Evolutionary conservation across 53 echinoderm and acorn worm species (phyloP).

Genomic region (Glandiceps talaboti): DNA sequence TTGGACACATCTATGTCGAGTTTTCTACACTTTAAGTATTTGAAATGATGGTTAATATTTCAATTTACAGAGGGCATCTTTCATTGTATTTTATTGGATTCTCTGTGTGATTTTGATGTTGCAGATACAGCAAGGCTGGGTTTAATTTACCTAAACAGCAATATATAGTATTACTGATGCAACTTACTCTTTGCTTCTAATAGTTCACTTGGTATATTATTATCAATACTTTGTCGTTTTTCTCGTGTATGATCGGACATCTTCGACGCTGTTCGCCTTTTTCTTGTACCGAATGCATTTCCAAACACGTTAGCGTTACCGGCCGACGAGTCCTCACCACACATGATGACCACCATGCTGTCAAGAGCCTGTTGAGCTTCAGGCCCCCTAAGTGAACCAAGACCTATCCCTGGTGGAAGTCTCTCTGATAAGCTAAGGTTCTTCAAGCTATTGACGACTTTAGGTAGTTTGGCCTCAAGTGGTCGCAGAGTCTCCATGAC

Average conservation of each 20-base stretch:
- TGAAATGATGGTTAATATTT: too few species aligned
- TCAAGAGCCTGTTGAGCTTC: neutral
- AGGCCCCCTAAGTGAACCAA: neutral
- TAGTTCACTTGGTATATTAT: neutral
- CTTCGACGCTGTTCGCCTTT: neutral
- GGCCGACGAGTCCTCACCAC: neutral
- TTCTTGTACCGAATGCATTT: neutral
- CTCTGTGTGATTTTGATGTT: too few species aligned
- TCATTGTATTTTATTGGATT: too few species aligned
- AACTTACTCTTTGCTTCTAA: neutral
- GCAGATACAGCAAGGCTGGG: too few species aligned
- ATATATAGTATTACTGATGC: too few species aligned
- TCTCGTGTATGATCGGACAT: too few species aligned
- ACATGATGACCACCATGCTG: neutral
- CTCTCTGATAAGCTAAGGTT: neutral
- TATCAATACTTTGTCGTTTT: neutral
- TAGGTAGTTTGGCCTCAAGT: neutral
- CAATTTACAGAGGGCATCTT: too few species aligned
- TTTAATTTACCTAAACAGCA: too few species aligned
- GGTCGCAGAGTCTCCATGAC: neutral
- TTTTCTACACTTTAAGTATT: too few species aligned
- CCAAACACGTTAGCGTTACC: too few species aligned
- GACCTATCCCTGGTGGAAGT: neutral
- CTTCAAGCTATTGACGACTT: neutral
- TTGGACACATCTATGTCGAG: too few species aligned